These are phyloP conservation scores for Megalurothrips usitatus DNA, from an alignment of 2,888 invertebrate genomes.

Conservation along the genomic window DNA sequence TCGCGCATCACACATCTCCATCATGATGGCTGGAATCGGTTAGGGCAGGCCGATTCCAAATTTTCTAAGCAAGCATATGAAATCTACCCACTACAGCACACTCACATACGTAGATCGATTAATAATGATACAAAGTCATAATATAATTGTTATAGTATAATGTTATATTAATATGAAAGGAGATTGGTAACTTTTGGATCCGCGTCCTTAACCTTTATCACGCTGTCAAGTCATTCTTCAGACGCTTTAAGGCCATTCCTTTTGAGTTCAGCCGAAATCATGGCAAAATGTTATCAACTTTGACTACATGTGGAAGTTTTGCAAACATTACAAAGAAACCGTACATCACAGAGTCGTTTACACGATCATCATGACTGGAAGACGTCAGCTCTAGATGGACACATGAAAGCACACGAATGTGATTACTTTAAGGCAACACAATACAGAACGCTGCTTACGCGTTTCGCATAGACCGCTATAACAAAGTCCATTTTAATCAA, in stretches of 20 bases:
- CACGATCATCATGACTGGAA: no score
- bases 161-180: not conserved
- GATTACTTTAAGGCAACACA: no score
- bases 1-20: not conserved
- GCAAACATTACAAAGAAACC: no score
- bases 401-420: no score
- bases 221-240: not conserved
- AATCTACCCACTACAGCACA: not conserved
- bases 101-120: not conserved
- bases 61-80: not conserved
- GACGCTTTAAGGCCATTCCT: no score
- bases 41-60: constrained; percentile 3
- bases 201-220: not conserved
- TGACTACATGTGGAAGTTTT: no score
- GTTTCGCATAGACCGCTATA: not conserved
- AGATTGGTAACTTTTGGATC: not conserved
- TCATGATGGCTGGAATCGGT: not conserved
- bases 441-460: no score
- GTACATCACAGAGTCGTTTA: no score
- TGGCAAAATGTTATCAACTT: no score
- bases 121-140: not conserved
- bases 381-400: no score
- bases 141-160: not conserved
- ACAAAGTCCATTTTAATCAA: constrained; percentile 21
- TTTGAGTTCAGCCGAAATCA: no score